phyloP scores from a whole-genome alignment of 92 coral and sea anemone species.

The Epizoanthus ramosus region DNA sequence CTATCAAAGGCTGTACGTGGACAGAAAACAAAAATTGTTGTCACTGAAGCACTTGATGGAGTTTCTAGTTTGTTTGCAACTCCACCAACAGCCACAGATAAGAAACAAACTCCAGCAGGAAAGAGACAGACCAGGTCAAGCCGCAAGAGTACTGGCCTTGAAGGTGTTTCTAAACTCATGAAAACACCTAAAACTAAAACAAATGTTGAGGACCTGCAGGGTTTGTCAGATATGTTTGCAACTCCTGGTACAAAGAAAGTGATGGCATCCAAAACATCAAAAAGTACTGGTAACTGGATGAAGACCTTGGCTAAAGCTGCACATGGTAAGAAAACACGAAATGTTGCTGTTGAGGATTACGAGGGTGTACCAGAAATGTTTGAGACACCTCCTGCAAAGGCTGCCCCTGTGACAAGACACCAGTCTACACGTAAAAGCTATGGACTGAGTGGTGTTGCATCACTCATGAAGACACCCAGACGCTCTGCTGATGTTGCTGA shows the following conservation, averaged over 20 bases:
- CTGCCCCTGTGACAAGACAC: background rate
- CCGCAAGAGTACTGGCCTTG: slow-evolving; percentile 67
- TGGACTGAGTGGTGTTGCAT: slow-evolving; percentile 35
- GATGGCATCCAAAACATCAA: slow-evolving; percentile 10
- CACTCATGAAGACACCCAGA: slow-evolving; percentile 54
- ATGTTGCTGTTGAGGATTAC: slow-evolving; percentile 35
- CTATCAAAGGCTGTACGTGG: slow-evolving; percentile 31
- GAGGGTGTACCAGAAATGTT: slow-evolving; percentile 73
- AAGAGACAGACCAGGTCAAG: slow-evolving; percentile 24
- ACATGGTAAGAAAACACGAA: slow-evolving; percentile 44
- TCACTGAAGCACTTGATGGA: slow-evolving; percentile 58
- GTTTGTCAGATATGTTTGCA: slow-evolving; percentile 63
- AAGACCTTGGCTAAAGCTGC: slow-evolving; percentile 69
- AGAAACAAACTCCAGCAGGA: slow-evolving; percentile 4
- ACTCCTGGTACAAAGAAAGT: slow-evolving; percentile 54
- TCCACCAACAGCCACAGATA: slow-evolving; percentile 57
- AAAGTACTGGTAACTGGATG: slow-evolving; percentile 71
- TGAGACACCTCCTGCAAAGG: slow-evolving; percentile 51
- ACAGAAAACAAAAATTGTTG: slow-evolving; percentile 32
- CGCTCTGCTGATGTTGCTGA: slow-evolving; percentile 22
- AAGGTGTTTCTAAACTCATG: slow-evolving; percentile 59
- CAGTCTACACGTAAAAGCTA: slow-evolving; percentile 17
- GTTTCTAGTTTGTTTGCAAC: slow-evolving; percentile 64
- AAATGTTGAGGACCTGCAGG: slow-evolving; percentile 58
- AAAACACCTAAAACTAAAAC: slow-evolving; percentile 60